phyloP scores from a whole-genome alignment of 1,140 invertebrate species.

The Hydropsyche tenuis region DNA sequence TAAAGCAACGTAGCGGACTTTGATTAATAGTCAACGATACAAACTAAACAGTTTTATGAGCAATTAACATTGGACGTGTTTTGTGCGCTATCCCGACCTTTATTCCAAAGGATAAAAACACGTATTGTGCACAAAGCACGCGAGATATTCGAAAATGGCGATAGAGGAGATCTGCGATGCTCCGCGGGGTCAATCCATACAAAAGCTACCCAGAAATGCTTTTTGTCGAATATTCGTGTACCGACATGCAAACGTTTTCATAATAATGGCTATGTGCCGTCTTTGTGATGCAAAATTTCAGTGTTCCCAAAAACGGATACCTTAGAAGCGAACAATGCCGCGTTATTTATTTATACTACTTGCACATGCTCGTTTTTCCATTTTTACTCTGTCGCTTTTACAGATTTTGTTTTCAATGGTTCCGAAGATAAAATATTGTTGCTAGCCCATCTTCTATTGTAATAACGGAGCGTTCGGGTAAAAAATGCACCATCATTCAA shows the following conservation, averaged over 20 bases:
- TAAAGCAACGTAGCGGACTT: neutral
- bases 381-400: no score
- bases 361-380: neutral
- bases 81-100: neutral
- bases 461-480: no score
- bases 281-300: constrained; percentile 8
- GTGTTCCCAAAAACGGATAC: neutral
- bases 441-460: no score
- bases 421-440: no score
- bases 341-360: neutral
- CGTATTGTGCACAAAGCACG: neutral
- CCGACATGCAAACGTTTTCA: neutral
- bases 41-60: neutral
- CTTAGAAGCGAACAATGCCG: neutral
- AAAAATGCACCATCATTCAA: no score
- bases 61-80: neutral
- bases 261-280: neutral
- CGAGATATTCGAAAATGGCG: neutral
- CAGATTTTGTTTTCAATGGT: no score
- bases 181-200: neutral
- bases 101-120: neutral
- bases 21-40: neutral
- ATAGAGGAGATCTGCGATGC: neutral
- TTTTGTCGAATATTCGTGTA: neutral
- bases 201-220: neutral